A percentile compares a stretch with the other conserved stretches of the same genome.
These are phyloP conservation scores for Eretmocerus hayati DNA, from an alignment of 2,888 invertebrate genomes.

Conservation along the genomic window DNA sequence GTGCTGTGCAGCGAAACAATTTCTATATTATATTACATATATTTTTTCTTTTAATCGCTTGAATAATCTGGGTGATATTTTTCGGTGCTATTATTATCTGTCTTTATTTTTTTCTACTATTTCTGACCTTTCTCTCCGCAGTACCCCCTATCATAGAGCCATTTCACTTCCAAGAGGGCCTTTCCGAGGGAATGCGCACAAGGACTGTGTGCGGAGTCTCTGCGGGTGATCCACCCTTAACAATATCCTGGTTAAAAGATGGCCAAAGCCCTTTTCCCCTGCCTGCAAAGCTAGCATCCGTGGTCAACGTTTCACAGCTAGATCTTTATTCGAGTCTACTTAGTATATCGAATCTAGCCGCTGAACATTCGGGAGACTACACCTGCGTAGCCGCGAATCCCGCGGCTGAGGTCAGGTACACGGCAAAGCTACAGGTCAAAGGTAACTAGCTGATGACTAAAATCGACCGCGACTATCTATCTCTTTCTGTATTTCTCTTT, in stretches of 20 bases:
- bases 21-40: too few relatives aligned
- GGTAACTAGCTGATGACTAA: constrained; percentile 57
- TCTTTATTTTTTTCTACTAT: background rate
- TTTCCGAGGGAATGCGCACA: constrained; percentile 75
- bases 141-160: constrained; percentile 81
- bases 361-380: constrained; percentile 69
- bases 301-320: constrained; percentile 63
- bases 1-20: too few relatives aligned
- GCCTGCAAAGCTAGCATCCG: constrained; percentile 55
- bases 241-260: constrained; percentile 78
- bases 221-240: constrained; percentile 72
- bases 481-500: background rate
- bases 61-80: too few relatives aligned
- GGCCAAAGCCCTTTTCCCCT: constrained; percentile 55
- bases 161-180: constrained; percentile 76
- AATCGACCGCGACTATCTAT: background rate
- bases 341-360: constrained; percentile 69
- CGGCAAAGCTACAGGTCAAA: constrained; percentile 74
- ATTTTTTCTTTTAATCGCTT: too few relatives aligned
- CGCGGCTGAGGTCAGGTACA: constrained; percentile 72
- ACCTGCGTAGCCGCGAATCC: constrained; percentile 73
- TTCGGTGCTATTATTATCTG: too few relatives aligned
- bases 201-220: constrained; percentile 75
- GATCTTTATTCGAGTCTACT: constrained; percentile 72
- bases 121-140: constrained; percentile 49